phyloP scores from a whole-genome alignment of 2,113 vertebrate species.

The Australoheros scitulus region DNA sequence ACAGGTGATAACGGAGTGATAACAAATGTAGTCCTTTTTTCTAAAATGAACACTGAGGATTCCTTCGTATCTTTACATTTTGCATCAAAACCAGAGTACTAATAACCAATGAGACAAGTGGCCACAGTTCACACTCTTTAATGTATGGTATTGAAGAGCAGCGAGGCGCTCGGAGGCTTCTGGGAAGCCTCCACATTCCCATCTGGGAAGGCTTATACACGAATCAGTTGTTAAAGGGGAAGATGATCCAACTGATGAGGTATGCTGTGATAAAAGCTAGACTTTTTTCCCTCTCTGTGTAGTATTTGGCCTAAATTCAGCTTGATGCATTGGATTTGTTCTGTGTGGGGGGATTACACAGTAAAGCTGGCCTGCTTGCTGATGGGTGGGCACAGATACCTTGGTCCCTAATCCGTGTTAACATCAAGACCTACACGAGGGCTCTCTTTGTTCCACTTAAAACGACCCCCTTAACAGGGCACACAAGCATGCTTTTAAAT shows the following conservation, averaged over 20 bases:
- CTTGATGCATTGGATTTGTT: conserved; percentile 75
- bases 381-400: conserved; percentile 76
- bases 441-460: conserved; percentile 68
- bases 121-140: conserved; percentile 50
- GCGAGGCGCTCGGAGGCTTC: conserved; percentile 47
- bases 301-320: conserved; percentile 77
- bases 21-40: conserved; percentile 37
- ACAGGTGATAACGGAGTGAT: conserved; percentile 52
- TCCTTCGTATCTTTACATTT: conserved; percentile 27
- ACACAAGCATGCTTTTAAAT: conserved; percentile 27
- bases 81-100: conserved; percentile 11
- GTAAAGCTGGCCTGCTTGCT: conserved; percentile 76
- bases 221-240: conserved; percentile 63
- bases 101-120: conserved; percentile 8
- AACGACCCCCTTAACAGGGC: conserved; percentile 27
- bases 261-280: conserved; percentile 70
- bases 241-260: conserved; percentile 76
- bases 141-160: conserved; percentile 30
- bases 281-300: conserved; percentile 39
- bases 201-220: conserved; percentile 67
- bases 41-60: conserved; percentile 48
- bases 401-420: conserved; percentile 77
- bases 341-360: conserved; percentile 70
- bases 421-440: conserved; percentile 67
- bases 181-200: conserved; percentile 68